Evolutionary conservation across 2,888 invertebrate genomes (phyloP), one percentile per base, ranked within the genome.

Genomic region (Ashinkailepas kermadecensis): DNA sequence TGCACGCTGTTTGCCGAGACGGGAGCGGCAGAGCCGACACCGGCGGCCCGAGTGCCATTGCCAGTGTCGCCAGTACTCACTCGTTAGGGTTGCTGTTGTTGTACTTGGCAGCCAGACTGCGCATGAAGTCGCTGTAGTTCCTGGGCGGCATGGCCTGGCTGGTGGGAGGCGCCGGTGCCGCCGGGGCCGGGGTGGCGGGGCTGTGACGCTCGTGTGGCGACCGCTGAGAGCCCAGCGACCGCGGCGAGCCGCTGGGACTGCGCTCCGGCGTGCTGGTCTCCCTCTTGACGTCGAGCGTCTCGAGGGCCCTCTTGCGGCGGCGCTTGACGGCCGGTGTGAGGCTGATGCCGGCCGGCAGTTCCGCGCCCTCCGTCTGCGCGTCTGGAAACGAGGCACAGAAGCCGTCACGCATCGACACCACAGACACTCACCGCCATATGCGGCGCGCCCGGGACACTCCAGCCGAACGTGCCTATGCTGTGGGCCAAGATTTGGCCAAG

Each of bases 81-180:
- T 74, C 74, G 74, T 56, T 74, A 56, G 54, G 74, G 56, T 54
- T 74, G 74, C 56, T 74, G 74, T 74, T 74, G 74, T 74, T 74
- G 74, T 74, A 74, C 74, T 74, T 74, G 56, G 74, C 74, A 56
- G 74, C 74, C 21, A 74, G 74, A 56, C 56, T 74, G 74, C 74
- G 74, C 74, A 74, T 74, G 74, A 74, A 74, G 74, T 74, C 74
- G 74, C 74, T 74, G 74, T 74, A 74, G 74, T 74, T 74, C 6
- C 74, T 15, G 18, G 74, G 74, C 54, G 74, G 74, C 54, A 21
- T 13, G 7, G 56, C 74, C 56, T 74, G 74, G 54, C 21, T 54
- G 54, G 54, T 54, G 74, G 10, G 11, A 6, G 70, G 70, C 12
- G 59, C 59, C 12, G 21, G 54, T 21, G 56, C 21, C 56, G 74